Evolutionary conservation across 2,797 vertebrate species (phyloP).

Genomic region (Onychomys torridus): DNA sequence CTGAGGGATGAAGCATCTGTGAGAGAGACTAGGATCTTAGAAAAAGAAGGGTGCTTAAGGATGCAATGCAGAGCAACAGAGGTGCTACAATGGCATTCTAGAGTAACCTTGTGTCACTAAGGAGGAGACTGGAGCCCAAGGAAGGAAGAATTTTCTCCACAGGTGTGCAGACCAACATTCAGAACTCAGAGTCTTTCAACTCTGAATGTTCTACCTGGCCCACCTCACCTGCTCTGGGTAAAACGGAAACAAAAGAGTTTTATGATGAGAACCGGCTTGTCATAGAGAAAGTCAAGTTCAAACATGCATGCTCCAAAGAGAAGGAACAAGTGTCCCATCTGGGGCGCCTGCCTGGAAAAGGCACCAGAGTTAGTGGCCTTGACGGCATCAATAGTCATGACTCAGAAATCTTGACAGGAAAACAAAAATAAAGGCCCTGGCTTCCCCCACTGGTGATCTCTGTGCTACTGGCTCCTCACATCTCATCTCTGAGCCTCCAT

Average conservation of each 20-base stretch:
- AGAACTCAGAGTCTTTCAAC: background rate
- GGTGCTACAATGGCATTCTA: background rate
- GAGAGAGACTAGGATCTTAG: background rate
- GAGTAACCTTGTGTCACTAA: background rate
- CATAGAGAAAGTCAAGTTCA: background rate
- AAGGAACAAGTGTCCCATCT: background rate
- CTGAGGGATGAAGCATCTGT: constrained; percentile 61
- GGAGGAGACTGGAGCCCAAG: constrained; percentile 17
- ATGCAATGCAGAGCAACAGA: background rate
- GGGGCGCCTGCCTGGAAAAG: too few relatives aligned
- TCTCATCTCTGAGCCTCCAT: background rate
- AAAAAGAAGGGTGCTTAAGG: background rate
- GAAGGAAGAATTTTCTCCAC: background rate
- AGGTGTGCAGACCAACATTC: background rate
- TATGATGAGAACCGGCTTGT: background rate
- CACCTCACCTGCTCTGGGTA: background rate
- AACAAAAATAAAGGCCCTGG: background rate
- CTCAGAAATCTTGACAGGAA: background rate
- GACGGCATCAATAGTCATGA: background rate
- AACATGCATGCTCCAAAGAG: background rate
- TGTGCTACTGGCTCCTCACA: fast-evolving
- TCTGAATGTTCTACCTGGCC: too few relatives aligned
- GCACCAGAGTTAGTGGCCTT: background rate
- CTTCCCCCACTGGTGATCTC: background rate
- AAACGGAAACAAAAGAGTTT: background rate